phyloP scores from a whole-genome alignment of 2,888 invertebrate species.

The Blera fallax region DNA sequence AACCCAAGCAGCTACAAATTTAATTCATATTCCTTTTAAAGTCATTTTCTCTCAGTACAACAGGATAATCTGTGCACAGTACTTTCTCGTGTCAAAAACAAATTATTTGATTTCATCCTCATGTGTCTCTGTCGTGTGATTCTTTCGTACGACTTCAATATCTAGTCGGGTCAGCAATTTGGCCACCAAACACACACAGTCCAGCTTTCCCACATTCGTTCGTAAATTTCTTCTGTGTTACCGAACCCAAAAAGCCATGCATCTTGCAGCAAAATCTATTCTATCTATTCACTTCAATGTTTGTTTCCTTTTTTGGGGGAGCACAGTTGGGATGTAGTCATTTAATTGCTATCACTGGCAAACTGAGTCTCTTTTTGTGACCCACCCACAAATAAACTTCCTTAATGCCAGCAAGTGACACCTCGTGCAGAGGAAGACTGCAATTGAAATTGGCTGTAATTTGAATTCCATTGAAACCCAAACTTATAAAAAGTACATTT shows the following conservation, averaged over 20 bases:
- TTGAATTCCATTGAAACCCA: not conserved
- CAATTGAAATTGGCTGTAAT: not conserved
- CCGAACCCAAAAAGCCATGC: not conserved
- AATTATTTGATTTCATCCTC: not conserved
- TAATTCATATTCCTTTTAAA: too few relatives aligned
- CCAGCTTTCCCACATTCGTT: not conserved
- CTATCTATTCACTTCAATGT: not conserved
- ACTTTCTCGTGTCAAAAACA: not conserved
- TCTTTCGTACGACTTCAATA: not conserved
- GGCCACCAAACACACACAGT: not conserved
- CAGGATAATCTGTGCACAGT: too few relatives aligned
- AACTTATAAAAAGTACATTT: not conserved
- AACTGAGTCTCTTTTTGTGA: not conserved
- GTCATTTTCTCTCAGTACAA: too few relatives aligned
- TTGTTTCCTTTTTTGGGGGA: not conserved
- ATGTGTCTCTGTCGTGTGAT: not conserved
- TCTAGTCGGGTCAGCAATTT: not conserved
- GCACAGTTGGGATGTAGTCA: not conserved
- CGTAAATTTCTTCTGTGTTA: not conserved
- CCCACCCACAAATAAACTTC: not conserved
- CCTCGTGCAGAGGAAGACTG: not conserved
- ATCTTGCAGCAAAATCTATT: not conserved
- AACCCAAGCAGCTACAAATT: too few relatives aligned
- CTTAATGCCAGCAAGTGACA: not conserved
- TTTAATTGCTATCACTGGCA: not conserved